A percentile compares a stretch with the other conserved stretches of the same genome.
Evolutionary conservation across 2,888 invertebrate species (phyloP).

Genomic region (Athripsodes cinereus): DNA sequence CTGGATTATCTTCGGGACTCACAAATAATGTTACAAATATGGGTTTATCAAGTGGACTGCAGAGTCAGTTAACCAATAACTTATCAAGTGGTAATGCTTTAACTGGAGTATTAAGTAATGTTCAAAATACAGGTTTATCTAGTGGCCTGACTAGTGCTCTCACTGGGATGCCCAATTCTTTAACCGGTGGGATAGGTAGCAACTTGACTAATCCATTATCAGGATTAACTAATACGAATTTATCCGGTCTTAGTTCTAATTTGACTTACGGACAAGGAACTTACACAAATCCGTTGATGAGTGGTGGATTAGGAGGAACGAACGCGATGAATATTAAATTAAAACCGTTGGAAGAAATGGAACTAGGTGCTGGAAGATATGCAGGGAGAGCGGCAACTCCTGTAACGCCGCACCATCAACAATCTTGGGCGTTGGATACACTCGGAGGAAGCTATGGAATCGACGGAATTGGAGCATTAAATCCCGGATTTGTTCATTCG

Average conservation of each 20-base stretch:
- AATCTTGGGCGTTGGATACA: constrained; percentile 53
- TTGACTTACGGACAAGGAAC: constrained; percentile 45
- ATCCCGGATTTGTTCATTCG: constrained; percentile 53
- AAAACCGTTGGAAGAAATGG: constrained; percentile 68
- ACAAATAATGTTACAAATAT: constrained; percentile 36
- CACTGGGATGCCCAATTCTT: constrained; percentile 42
- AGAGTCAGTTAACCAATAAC: constrained; percentile 42
- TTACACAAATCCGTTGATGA: constrained; percentile 60
- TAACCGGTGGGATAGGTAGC: constrained; percentile 40
- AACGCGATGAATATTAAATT: constrained; percentile 58
- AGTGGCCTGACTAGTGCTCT: constrained; percentile 42
- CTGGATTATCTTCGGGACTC: constrained; percentile 44
- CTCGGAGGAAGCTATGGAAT: constrained; percentile 52
- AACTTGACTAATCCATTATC: constrained; percentile 37
- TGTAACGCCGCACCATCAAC: constrained; percentile 59
- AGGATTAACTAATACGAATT: constrained; percentile 42
- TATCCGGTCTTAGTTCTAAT: constrained; percentile 43
- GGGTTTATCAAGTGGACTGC: constrained; percentile 42
- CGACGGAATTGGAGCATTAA: constrained; percentile 52
- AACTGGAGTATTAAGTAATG: constrained; percentile 44
- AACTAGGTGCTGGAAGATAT: constrained; percentile 57
- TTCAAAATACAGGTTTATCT: constrained; percentile 41
- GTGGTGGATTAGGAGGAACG: constrained; percentile 46
- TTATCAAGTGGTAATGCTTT: constrained; percentile 38
- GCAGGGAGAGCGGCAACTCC: constrained; percentile 55